Evolutionary conservation across 2,888 invertebrate species (phyloP), one percentile per base, ranked within the genome.

Genomic region (Campaea margaritaria): DNA sequence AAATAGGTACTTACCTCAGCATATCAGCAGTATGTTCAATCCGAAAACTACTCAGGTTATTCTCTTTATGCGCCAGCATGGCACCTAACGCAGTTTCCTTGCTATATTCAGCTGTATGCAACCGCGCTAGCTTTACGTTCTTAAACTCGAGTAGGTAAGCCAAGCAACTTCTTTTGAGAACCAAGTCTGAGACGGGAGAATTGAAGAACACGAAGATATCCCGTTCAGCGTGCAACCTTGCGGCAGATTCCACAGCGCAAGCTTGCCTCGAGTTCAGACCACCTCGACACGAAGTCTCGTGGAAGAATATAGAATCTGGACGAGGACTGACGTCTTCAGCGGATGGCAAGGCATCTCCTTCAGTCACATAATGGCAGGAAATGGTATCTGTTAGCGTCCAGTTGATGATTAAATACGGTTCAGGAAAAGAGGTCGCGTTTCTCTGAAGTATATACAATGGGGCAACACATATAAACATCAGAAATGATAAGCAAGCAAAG

Each of bases 211-310:
- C 70, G 65, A 93, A 93, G 0, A 95, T 86, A 34, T 89, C 87
- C 68, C 86, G 56, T 0, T 52, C 41, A 0, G 74, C 70, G n/a
- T 75, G 72, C 0, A 58, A 27, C 12, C 67, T 68, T 0, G 73
- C 74, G 3, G 70, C 71, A 0, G 75, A 68, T 27, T 75, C 73
- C 0, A 75, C 58, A 0, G 69, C 52, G 28, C 75, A 75, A 1
- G 75, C 74, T 52, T 69, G 66, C 15, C 74, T 58, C 3, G 70
- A 65, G 36, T 85, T 90, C 21, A 95, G 73, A 0, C 76, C 68
- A 10, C 89, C 86, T 7, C 84, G 87, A 72, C 95, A 95, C 0
- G 94, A 94, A 0, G 95, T 95, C 74, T 95, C 95, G 68, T 94
- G 93, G 72, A 95, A 95, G 74, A 94, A 95, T 65, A 95, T 94